Evolutionary conservation across 1,140 invertebrate species (phyloP).

Genomic region (Euwallacea fornicatus): DNA sequence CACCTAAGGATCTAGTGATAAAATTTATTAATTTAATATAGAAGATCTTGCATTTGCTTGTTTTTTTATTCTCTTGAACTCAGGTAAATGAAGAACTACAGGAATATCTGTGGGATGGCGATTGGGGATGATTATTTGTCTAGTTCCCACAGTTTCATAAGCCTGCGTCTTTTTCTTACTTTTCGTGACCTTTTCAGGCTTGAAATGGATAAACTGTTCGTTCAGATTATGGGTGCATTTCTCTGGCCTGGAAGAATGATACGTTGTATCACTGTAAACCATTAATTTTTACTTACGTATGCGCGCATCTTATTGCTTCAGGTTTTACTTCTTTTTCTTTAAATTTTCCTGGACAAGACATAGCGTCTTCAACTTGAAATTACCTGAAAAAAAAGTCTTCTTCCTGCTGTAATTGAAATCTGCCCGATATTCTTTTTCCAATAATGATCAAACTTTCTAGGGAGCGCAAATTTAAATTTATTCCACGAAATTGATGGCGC

Average conservation of each 20-base stretch:
- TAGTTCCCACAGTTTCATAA: constrained; percentile 30
- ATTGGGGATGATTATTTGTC: constrained; percentile 46
- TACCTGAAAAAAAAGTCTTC: too few species aligned
- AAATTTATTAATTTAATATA: neutral
- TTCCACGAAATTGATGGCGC: too few species aligned
- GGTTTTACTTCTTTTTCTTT: too few species aligned
- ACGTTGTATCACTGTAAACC: too few species aligned
- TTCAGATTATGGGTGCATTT: constrained; percentile 37
- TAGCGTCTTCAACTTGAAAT: too few species aligned
- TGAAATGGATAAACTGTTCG: constrained; percentile 35
- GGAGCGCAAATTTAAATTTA: too few species aligned
- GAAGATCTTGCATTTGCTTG: constrained; percentile 41
- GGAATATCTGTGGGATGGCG: constrained; percentile 45
- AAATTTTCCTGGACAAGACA: too few species aligned
- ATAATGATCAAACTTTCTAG: too few species aligned
- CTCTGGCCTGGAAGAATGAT: constrained; percentile 11
- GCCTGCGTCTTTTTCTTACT: constrained; percentile 42
- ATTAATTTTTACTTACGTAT: too few species aligned
- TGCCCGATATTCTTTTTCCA: too few species aligned
- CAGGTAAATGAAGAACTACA: constrained; percentile 42
- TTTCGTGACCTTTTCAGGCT: constrained; percentile 34
- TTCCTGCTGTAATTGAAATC: too few species aligned
- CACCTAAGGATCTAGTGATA: constrained; percentile 29
- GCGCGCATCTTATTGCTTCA: too few species aligned
- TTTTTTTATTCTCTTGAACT: constrained; percentile 46